Percentiles rank a stretch among this genome's conserved stretches.
Evolutionary conservation across 1,140 invertebrate species (phyloP).

Genomic region (Triops cancriformis): DNA sequence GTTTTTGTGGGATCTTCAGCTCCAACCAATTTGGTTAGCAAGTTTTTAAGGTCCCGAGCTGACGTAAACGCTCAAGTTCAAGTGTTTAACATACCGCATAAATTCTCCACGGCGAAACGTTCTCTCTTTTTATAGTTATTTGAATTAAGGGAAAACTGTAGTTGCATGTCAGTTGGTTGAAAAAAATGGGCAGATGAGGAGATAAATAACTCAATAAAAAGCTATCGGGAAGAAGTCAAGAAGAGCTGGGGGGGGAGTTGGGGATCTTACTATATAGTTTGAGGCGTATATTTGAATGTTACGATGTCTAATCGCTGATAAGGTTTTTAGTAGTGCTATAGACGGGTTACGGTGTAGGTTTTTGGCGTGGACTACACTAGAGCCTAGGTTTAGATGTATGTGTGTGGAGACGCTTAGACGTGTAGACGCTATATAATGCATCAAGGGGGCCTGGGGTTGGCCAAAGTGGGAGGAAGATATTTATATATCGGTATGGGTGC

Average conservation of each 20-base stretch:
- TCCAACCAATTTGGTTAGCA: too few relatives aligned
- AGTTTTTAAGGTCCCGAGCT: too few relatives aligned
- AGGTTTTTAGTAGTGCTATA: not conserved
- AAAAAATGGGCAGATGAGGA: not conserved
- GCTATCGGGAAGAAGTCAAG: not conserved
- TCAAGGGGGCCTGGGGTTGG: too few relatives aligned
- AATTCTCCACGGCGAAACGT: too few relatives aligned
- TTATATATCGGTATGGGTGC: slow-evolving; percentile 4
- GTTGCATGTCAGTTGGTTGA: not conserved
- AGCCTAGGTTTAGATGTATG: not conserved
- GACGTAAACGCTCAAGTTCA: too few relatives aligned
- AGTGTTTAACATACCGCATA: too few relatives aligned
- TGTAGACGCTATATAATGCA: too few relatives aligned
- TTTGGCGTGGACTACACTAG: not conserved
- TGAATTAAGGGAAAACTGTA: not conserved
- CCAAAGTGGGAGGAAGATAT: not conserved
- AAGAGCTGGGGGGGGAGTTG: too few relatives aligned
- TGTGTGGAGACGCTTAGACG: not conserved
- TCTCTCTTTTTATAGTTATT: too few relatives aligned
- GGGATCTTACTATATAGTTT: not conserved
- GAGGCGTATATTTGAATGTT: slow-evolving; percentile 1
- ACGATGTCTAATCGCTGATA: slow-evolving; percentile 5
- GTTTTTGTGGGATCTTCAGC: too few relatives aligned
- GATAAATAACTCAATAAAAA: slow-evolving; percentile 7
- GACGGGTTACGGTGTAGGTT: not conserved